Evolutionary conservation across 2,888 invertebrate genomes (phyloP).

Genomic region (Matsumyia berberina): DNA sequence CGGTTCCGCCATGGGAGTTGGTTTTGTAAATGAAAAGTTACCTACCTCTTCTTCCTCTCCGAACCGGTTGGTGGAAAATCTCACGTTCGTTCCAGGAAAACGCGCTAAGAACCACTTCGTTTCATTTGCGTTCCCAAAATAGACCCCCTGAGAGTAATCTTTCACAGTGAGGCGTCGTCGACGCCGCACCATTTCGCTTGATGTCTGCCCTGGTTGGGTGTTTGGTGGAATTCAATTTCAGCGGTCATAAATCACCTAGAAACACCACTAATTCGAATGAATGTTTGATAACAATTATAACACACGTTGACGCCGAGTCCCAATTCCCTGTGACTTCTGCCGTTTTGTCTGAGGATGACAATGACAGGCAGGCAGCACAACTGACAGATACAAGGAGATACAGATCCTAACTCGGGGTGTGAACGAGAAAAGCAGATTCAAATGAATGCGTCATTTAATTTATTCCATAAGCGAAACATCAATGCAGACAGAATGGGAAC

Average conservation of each 20-base stretch:
- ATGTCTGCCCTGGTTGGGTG: background rate
- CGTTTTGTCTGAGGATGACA: constrained; percentile 26
- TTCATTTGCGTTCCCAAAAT: constrained; percentile 30
- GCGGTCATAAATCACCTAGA: constrained; percentile 62
- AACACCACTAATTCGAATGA: constrained; percentile 58
- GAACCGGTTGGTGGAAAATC: background rate
- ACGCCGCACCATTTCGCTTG: background rate
- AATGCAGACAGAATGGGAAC: constrained; percentile 23
- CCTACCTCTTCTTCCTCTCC: background rate
- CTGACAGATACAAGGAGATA: constrained; percentile 47
- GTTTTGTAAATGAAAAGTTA: constrained; percentile 12
- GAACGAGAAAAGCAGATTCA: constrained; percentile 62
- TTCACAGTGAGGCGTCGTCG: constrained; percentile 8
- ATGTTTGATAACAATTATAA: constrained; percentile 66
- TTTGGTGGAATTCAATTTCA: constrained; percentile 59
- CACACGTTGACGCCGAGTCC: constrained; percentile 25
- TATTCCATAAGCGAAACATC: constrained; percentile 58
- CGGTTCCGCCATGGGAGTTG: background rate
- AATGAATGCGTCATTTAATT: constrained; percentile 68
- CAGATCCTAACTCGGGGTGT: constrained; percentile 32
- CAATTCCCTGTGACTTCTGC: background rate
- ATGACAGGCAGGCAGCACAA: constrained; percentile 33
- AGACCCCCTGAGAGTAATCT: constrained; percentile 35
- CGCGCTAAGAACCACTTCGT: constrained; percentile 9
- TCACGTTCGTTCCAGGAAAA: constrained; percentile 20